A percentile compares a stretch with the other conserved stretches of the same genome.
These are phyloP conservation scores for Babylonia areolata DNA, from an alignment of 1,140 invertebrate genomes.

Conservation along the genomic window DNA sequence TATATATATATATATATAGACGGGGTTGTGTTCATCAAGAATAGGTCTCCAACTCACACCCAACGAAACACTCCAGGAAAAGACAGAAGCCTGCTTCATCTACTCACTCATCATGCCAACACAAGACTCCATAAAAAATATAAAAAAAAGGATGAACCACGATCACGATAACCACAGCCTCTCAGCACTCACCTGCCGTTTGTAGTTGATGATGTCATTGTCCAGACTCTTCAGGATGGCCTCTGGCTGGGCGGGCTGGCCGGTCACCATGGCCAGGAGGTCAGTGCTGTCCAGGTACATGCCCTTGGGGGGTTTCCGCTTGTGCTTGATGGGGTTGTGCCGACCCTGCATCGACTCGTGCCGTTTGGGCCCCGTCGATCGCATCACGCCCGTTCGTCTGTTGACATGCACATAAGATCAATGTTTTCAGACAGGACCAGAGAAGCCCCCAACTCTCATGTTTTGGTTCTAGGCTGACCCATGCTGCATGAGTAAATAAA, in stretches of 20 bases:
- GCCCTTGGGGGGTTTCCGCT: constrained; percentile 93
- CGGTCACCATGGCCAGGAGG: constrained; percentile 89
- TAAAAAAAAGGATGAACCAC: no score
- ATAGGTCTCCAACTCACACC: no score
- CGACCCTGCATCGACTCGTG: constrained; percentile 73
- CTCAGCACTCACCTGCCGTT: constrained; percentile 89
- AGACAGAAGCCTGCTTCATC: no score
- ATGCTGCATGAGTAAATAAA: no score
- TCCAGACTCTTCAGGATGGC: constrained; percentile 93
- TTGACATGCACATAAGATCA: constrained; percentile 51
- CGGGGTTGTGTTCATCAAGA: no score
- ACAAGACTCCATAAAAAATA: no score
- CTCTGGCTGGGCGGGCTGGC: constrained; percentile 84
- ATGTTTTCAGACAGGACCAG: background rate
- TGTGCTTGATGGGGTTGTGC: constrained; percentile 80
- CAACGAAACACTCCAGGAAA: no score
- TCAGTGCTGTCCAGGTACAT: constrained; percentile 99
- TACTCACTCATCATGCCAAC: no score
- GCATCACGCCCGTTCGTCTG: constrained; percentile 86
- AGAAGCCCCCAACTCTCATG: no score
- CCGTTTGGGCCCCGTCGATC: constrained; percentile 82
- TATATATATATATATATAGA: no score
- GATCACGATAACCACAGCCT: no score
- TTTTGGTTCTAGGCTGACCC: no score
- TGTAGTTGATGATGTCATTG: constrained; percentile 93